phyloP scores from a whole-genome alignment of 2,888 invertebrate species.

The Ichneumoninae sp. region DNA sequence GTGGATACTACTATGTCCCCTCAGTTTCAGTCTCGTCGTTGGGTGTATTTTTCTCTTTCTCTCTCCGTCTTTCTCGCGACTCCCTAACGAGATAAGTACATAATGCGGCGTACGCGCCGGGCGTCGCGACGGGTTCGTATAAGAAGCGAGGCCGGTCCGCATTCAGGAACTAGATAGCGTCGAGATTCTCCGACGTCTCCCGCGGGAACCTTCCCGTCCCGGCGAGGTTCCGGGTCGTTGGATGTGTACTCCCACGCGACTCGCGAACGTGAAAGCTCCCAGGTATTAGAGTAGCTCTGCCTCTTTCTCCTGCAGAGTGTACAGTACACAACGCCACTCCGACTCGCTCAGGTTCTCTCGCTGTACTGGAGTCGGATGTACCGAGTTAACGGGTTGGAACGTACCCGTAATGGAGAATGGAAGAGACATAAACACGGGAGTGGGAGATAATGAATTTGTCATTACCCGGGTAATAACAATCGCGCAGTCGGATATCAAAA shows the following conservation, averaged over 20 bases:
- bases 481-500: constrained; percentile 15
- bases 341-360: constrained; percentile 49
- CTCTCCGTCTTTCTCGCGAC: constrained; percentile 13
- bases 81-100: constrained; percentile 62
- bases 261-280: constrained; percentile 66
- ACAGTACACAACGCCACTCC: constrained; percentile 42
- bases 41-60: background rate
- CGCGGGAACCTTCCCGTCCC: constrained; percentile 52
- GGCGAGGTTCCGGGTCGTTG: constrained; percentile 78
- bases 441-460: constrained; percentile 52
- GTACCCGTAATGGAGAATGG: constrained; percentile 64
- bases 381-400: constrained; percentile 73
- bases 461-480: constrained; percentile 40
- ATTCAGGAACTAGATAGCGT: constrained; percentile 61
- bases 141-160: constrained; percentile 56
- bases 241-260: constrained; percentile 76
- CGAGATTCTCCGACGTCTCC: constrained; percentile 61
- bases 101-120: constrained; percentile 53
- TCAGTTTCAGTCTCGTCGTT: constrained; percentile 11
- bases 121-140: constrained; percentile 53
- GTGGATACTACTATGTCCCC: constrained; percentile 63
- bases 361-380: constrained; percentile 64
- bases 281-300: constrained; percentile 50
- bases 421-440: constrained; percentile 49
- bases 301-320: constrained; percentile 34